These are phyloP conservation scores for Eucidaris tribuloides DNA, from an alignment of 35 echinoderm and acorn worm genomes.

Conservation along the genomic window DNA sequence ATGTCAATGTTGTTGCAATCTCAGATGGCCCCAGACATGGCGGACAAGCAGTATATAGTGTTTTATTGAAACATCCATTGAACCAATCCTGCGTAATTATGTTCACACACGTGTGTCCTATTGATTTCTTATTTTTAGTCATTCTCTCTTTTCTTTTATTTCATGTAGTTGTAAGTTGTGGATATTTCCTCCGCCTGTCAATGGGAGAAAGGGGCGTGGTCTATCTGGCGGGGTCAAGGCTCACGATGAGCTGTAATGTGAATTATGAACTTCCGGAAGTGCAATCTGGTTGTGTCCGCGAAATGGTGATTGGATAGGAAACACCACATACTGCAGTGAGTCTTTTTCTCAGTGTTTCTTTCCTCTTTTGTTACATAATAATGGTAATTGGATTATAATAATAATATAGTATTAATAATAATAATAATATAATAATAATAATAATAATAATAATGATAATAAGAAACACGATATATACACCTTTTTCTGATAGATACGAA, in stretches of 20 bases:
- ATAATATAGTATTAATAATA: neutral
- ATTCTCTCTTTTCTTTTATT: neutral
- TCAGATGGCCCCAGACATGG: no score
- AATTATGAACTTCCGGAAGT: constrained; percentile 41
- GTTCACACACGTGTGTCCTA: neutral
- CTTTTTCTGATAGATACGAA: no score
- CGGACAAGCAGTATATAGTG: no score
- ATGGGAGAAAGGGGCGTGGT: constrained; percentile 65
- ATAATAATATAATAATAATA: neutral
- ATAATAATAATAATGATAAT: neutral
- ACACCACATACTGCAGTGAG: constrained; percentile 65
- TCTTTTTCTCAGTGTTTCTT: neutral
- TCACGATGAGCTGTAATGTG: constrained; percentile 50
- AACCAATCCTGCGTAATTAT: no score
- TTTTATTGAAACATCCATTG: no score
- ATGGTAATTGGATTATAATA: neutral
- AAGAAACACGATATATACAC: no score
- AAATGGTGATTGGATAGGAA: constrained; percentile 57
- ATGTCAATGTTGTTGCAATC: no score
- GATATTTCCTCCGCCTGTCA: constrained; percentile 59
- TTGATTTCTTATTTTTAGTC: neutral
- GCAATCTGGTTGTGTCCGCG: constrained; percentile 24
- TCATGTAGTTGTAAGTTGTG: constrained; percentile 63
- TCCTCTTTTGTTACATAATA: neutral
- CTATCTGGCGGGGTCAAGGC: constrained; percentile 41